A percentile compares a stretch with the other conserved stretches of the same genome.
phyloP scores from a whole-genome alignment of 2,888 invertebrate genomes.

The Lasioglossum morio region DNA sequence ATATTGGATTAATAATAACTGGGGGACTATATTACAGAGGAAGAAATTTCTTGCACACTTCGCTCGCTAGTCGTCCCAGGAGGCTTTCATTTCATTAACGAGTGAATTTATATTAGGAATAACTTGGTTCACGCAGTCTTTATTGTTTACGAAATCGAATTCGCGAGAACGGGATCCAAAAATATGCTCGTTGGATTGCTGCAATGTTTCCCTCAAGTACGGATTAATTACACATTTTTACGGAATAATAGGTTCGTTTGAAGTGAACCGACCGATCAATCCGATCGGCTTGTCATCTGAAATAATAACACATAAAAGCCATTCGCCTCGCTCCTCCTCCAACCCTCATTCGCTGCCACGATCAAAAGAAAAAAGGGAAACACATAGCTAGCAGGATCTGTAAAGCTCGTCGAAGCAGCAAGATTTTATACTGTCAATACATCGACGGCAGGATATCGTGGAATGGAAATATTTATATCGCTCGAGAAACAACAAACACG shows the following conservation, averaged over 20 bases:
- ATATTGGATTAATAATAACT: neutral
- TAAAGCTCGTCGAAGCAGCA: neutral
- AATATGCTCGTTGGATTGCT: neutral
- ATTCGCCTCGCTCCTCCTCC: neutral
- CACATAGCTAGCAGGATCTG: neutral
- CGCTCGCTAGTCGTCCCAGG: neutral
- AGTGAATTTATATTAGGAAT: neutral
- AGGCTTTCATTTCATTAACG: neutral
- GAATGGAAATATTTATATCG: neutral
- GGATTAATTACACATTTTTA: neutral
- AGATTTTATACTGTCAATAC: neutral
- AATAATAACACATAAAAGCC: neutral
- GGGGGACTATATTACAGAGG: neutral
- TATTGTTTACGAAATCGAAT: neutral
- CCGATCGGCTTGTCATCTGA: slow-evolving; percentile 15
- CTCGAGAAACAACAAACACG: neutral
- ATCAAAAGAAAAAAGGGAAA: neutral
- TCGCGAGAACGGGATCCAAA: neutral
- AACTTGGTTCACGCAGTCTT: too few relatives aligned
- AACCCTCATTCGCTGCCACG: neutral
- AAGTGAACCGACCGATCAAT: slow-evolving; percentile 1
- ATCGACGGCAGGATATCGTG: neutral
- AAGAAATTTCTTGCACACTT: slow-evolving; percentile 6
- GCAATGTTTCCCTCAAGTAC: neutral
- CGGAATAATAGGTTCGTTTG: neutral